Base-by-base conservation (phyloP, 2,113 vertebrate species). In the Phaethon lepturus region DNA sequence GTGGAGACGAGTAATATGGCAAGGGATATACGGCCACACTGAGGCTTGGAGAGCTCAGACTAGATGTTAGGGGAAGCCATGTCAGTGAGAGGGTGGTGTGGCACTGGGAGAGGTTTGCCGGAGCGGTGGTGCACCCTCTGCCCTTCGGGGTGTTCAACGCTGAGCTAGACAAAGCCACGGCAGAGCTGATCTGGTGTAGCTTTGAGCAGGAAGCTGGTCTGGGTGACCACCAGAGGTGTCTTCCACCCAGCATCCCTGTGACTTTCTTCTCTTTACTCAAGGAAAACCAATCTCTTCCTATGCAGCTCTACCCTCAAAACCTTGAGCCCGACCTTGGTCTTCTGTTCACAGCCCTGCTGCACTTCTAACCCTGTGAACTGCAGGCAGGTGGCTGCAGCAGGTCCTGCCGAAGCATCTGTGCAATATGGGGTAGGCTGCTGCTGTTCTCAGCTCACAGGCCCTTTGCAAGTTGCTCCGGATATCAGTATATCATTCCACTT, bases 291-390 rank as follows among this genome's bases (percentile, higher is more conserved):
- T 53, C 40, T 86, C 8, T 58, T 80, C 67, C 40, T 56, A 1
- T 28, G 79, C 35, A 80, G 16, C 42, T 89, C 33, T 52, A 0
- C 22, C n/a, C 47, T 63, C 44, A 56, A 55, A 88, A 59, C 72
- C 25, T 60, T 49, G 23, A 89, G 13, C 13, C 26, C 7, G 20
- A 49, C 4, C 28, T 19, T 6, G 3, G 38, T 20, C 17, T 66
- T 38, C 64, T 33, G 4, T 72, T 92, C 47, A 44, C 53, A 66
- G 7, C 33, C 18, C 15, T 72, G 15, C 16, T 75, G 75, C 3
- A 1, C 35, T 83, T 73, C 59, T 77, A 44, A 52, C 6, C 17
- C 15, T 0, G 0, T 16, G 53, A 64, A 16, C 40, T 56, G 31
- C 35, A 85, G 60, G 60, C n/a, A 28, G 22, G 67, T 50, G 60